Evolutionary conservation across 2,113 vertebrate genomes (phyloP), one percentile per base, ranked within the genome.

Genomic region (Brachypodius melanocephalos): DNA sequence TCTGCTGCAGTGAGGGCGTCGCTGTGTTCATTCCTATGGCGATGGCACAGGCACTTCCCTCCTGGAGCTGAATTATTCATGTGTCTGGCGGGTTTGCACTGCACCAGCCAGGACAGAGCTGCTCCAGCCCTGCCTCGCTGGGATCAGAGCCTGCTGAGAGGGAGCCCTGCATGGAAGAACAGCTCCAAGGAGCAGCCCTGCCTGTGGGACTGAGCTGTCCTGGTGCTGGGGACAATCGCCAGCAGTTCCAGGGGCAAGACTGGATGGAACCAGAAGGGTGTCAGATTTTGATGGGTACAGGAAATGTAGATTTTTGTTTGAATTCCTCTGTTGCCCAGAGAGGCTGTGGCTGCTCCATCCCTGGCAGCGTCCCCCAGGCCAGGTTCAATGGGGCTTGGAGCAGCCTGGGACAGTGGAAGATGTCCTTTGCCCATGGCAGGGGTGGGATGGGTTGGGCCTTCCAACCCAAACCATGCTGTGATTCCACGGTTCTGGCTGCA

Each of bases 71-170:
- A 82, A 59, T 89, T 90, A 71, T 86, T 88, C 63, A 28, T 68
- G 69, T 26, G 63, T 45, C 91, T 78, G 81, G 29, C 8, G 0
- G 85, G 38, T 67, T 31, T 72, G 69, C 18, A 1, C 28, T 4
- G 67, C 10, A 3, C 10, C 67, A 58, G 68, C 42, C 83, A 3
- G 4, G 10, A 2, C 17, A 43, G 81, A 21, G 25, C 71, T 75
- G 81, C 25, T 46, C 3, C 0, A 14, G 7, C 11, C 0, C 14
- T 2, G 57, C 79, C 36, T 38, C 17, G 8, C 26, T 8, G 2
- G 17, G 10, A 5, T 5, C 38, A 5, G 24, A 88, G 52, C 52
- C 67, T 38, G 8, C 3, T 11, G 2, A 8, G 46, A 38, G 54
- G 19, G 12, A 43, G 8, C 31, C 42, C 66, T 49, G 66, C 3